Percentiles rank a stretch among this genome's conserved stretches.
phyloP scores from a whole-genome alignment of 2,113 vertebrate species.

The Amazona guildingii region DNA sequence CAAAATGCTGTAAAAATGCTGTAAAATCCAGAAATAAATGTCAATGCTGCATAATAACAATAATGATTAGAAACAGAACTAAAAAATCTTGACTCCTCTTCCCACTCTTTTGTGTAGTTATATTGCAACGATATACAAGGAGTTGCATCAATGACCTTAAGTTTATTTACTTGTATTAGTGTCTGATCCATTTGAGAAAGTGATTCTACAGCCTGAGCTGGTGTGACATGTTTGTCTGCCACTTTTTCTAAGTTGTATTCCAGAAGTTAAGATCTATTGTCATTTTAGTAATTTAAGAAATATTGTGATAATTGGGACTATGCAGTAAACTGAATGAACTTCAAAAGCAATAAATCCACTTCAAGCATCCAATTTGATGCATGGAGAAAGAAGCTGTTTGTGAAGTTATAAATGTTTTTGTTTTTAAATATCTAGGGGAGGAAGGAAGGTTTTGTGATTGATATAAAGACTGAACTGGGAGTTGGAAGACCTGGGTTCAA shows the following conservation, averaged over 20 bases:
- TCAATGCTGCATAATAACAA: neutral
- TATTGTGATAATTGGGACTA: neutral
- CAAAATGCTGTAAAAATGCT: neutral
- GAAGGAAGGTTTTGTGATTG: slow-evolving; percentile 52
- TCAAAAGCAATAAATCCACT: neutral
- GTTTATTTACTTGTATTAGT: neutral
- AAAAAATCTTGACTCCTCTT: neutral
- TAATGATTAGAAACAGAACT: neutral
- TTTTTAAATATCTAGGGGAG: neutral
- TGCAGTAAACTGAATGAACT: neutral
- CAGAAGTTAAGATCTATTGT: neutral
- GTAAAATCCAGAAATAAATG: neutral
- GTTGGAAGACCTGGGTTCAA: slow-evolving; percentile 57
- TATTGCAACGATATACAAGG: neutral
- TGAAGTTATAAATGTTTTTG: neutral
- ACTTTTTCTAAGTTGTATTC: neutral
- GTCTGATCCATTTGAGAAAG: neutral
- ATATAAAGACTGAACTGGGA: slow-evolving; percentile 41
- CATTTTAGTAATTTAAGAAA: neutral
- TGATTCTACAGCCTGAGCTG: neutral
- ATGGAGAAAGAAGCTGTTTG: neutral
- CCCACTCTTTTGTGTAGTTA: neutral
- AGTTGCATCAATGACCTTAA: neutral
- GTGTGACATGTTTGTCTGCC: neutral
- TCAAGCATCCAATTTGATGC: neutral